These are phyloP conservation scores for Chunga burmeisteri DNA, from an alignment of 2,113 vertebrate species.

Conservation along the genomic window DNA sequence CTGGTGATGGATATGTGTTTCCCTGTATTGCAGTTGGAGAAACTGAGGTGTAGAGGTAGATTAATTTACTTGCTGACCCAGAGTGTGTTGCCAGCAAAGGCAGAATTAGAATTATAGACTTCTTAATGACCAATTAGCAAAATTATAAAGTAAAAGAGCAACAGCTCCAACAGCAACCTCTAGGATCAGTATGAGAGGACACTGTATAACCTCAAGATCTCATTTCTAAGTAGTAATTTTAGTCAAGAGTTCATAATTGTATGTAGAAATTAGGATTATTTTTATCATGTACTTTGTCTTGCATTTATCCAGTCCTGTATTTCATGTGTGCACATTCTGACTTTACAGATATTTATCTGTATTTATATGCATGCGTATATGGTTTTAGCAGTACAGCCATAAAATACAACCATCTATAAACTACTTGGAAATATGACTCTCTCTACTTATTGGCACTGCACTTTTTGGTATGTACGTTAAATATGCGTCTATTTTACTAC, in stretches of 20 bases:
- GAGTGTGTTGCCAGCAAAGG: background rate
- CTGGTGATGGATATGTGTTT: slow-evolving; percentile 47
- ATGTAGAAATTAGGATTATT: slow-evolving; percentile 16
- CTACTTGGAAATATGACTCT: background rate
- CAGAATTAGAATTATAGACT: slow-evolving; percentile 10
- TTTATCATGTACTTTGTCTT: background rate
- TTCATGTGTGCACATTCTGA: background rate
- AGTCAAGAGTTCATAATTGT: background rate
- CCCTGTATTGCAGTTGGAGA: slow-evolving; percentile 20
- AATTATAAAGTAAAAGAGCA: slow-evolving; percentile 17
- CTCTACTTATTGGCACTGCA: background rate
- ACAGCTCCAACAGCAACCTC: background rate
- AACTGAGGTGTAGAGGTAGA: slow-evolving; percentile 36
- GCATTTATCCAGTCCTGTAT: background rate
- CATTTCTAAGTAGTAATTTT: background rate
- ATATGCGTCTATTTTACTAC: slow-evolving; percentile 35
- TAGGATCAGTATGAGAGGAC: background rate
- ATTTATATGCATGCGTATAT: background rate
- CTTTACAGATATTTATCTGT: slow-evolving; percentile 26
- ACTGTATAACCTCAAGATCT: background rate
- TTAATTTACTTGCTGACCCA: slow-evolving; percentile 52
- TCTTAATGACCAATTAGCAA: slow-evolving; percentile 51
- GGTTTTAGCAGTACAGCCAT: background rate
- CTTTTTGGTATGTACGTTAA: slow-evolving; percentile 36
- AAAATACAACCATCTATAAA: background rate